A percentile compares a stretch with the other conserved stretches of the same genome.
phyloP scores from a whole-genome alignment of 2,888 invertebrate species.

The Sinohyriopsis cumingii region DNA sequence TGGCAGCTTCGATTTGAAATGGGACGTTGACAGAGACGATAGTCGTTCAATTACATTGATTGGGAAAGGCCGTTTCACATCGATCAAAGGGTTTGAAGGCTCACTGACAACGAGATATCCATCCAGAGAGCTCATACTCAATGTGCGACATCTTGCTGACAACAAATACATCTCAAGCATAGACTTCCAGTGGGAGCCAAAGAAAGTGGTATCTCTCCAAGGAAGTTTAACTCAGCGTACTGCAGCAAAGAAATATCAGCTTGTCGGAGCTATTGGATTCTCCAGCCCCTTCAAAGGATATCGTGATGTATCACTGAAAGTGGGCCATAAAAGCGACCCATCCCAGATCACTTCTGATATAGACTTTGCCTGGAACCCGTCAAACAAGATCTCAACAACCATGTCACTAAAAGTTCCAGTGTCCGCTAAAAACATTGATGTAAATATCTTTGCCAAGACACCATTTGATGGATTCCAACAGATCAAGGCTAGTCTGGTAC shows the following conservation, averaged over 20 bases:
- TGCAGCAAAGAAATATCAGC: slow-evolving; percentile 20
- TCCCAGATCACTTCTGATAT: slow-evolving; percentile 30
- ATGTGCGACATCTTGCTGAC: slow-evolving; percentile 33
- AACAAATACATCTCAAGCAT: slow-evolving; percentile 35
- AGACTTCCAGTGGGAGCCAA: slow-evolving; percentile 35
- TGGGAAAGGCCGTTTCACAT: slow-evolving; percentile 28
- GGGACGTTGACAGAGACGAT: slow-evolving; percentile 52
- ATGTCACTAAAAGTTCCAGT: slow-evolving; percentile 46
- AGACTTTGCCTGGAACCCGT: slow-evolving; percentile 41
- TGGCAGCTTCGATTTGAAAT: slow-evolving; percentile 39
- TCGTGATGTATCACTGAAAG: slow-evolving; percentile 21
- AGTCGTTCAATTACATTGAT: slow-evolving; percentile 26
- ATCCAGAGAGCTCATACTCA: slow-evolving; percentile 24
- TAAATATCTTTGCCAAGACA: slow-evolving; percentile 37
- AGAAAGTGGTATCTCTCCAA: slow-evolving; percentile 23
- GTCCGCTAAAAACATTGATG: slow-evolving; percentile 30
- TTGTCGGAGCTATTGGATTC: slow-evolving; percentile 31
- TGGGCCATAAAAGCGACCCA: slow-evolving; percentile 27
- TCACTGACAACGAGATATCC: slow-evolving; percentile 35
- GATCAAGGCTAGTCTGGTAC: slow-evolving; percentile 32
- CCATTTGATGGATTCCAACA: slow-evolving; percentile 43
- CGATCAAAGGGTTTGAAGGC: slow-evolving; percentile 26
- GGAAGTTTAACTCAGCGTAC: no score
- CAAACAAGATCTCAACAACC: slow-evolving; percentile 40
- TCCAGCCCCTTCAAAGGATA: slow-evolving; percentile 29